A percentile compares a stretch with the other conserved stretches of the same genome.
Conservation (phyloP, 1,140 invertebrate genomes). For the Nixonia krombeini region DNA sequence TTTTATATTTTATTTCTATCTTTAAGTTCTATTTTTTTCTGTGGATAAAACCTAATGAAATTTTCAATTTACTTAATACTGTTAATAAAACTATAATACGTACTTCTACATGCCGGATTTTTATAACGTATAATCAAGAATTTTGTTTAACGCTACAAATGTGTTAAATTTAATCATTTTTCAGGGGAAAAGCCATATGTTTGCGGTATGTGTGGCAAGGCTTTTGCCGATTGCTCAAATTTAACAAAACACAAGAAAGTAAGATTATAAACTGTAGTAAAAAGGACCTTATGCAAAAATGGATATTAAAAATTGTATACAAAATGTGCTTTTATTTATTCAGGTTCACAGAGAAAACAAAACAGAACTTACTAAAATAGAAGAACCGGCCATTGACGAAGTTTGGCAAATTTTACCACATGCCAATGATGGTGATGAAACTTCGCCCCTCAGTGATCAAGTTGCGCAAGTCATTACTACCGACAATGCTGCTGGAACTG, state of each 20-base stretch:
- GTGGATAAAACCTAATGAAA: too few species aligned
- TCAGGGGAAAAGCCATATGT: slow-evolving; percentile 84
- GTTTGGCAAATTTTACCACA: slow-evolving; percentile 64
- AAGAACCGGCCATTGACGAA: slow-evolving; percentile 42
- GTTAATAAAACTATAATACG: too few species aligned
- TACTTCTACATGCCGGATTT: too few species aligned
- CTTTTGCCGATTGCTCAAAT: slow-evolving; percentile 81
- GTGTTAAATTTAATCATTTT: too few species aligned
- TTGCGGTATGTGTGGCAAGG: slow-evolving; percentile 81
- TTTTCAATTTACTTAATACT: too few species aligned
- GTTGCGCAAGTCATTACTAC: too few species aligned
- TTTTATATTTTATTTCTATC: too few species aligned
- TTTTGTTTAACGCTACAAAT: too few species aligned
- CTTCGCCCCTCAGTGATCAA: slow-evolving; percentile 46
- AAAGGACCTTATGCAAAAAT: too few species aligned
- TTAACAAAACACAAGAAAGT: slow-evolving; percentile 78
- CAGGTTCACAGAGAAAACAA: slow-evolving; percentile 60
- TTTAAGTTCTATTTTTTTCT: too few species aligned
- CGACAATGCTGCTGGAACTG: slow-evolving; percentile 57
- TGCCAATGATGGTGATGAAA: slow-evolving; percentile 47
- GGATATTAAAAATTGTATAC: neutral
- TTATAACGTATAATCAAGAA: too few species aligned
- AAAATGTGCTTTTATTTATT: too few species aligned
- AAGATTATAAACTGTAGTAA: slow-evolving; percentile 17
- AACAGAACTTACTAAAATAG: slow-evolving; percentile 39